Base-by-base conservation (phyloP, 2,888 invertebrate genomes). In the Lumbricus terrestris region DNA sequence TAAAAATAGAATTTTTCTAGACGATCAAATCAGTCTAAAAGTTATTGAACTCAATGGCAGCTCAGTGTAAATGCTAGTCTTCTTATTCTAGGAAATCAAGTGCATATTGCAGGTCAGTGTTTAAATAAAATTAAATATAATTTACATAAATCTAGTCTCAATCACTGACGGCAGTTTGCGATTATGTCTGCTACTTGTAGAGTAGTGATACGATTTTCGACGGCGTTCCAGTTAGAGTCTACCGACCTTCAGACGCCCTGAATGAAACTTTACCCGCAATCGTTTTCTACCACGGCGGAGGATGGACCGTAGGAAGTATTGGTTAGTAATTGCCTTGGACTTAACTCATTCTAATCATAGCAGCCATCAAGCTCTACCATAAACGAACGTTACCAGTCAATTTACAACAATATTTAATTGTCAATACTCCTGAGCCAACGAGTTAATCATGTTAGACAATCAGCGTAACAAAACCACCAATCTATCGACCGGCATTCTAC, bases 261-360 rank as follows among this genome's bases (percentile, higher is more conserved):
- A 85, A 85, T 34, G 85, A 85, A 85, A 85, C 85, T 85, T 23
- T 85, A 35, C 35, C 85, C 6, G 85, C 35, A 37, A 85, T 85
- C 34, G 85, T 85, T 23, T 85, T n/a, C 85, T 85, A 85, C 35
- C 85, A 85, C 35, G 35, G 85, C 18, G 85, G 85, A 35, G 85
- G 85, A 6, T 85, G 34, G 35, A 33, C 23, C 37, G 0, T 85
- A 18, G 85, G 85, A 15, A 85, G 35, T 16, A 37, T 85, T 37
- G 85, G 85, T 85, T 37, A 85, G 85, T 85, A 34, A 69, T 69
- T 29, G n/a, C n/a, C 69, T n/a, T n/a, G 69, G n/a, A 47, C 69
- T 69, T n/a, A 69, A n/a, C 20, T 69, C 8, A 69, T 69, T 69
- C 8, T 69, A 69, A n/a, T 69, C 8, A 69, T n/a, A 69, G n/a